These are phyloP conservation scores for Tenualosa ilisha DNA, from an alignment of 2,797 vertebrate genomes.

Conservation along the genomic window DNA sequence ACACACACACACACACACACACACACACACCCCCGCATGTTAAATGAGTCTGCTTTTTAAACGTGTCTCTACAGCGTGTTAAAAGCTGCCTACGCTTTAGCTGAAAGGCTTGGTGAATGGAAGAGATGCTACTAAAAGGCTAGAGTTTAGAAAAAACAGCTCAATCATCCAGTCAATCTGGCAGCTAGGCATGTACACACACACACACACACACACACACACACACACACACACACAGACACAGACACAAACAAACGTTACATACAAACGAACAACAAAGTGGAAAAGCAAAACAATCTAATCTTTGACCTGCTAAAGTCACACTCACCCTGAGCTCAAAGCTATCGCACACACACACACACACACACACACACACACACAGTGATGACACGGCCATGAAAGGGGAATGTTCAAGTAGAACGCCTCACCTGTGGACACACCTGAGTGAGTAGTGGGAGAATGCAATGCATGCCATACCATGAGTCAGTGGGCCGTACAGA, in stretches of 20 bases:
- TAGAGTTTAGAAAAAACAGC: not conserved
- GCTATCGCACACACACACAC: not conserved
- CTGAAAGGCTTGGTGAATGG: not conserved
- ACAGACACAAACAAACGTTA: not conserved
- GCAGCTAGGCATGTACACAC: not conserved
- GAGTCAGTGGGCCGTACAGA: too few species aligned
- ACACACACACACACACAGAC: not conserved
- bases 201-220: not conserved
- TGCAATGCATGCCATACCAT: not conserved
- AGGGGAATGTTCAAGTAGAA: not conserved
- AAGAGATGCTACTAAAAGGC: not conserved
- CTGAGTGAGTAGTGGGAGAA: not conserved
- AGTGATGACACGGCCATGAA: not conserved
- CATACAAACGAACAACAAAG: not conserved
- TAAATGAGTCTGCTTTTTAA: not conserved
- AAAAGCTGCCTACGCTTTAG: not conserved
- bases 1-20: too few species aligned
- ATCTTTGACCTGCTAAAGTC: conserved; percentile 1
- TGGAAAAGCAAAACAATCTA: not conserved
- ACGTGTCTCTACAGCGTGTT: not conserved
- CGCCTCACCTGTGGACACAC: not conserved
- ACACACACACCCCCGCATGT: conserved; percentile 9
- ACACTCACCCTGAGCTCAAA: not conserved
- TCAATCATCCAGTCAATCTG: not conserved
- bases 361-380: not conserved